Base-by-base conservation (phyloP, 1,140 invertebrate species). In the Drosophila equinoxialis region DNA sequence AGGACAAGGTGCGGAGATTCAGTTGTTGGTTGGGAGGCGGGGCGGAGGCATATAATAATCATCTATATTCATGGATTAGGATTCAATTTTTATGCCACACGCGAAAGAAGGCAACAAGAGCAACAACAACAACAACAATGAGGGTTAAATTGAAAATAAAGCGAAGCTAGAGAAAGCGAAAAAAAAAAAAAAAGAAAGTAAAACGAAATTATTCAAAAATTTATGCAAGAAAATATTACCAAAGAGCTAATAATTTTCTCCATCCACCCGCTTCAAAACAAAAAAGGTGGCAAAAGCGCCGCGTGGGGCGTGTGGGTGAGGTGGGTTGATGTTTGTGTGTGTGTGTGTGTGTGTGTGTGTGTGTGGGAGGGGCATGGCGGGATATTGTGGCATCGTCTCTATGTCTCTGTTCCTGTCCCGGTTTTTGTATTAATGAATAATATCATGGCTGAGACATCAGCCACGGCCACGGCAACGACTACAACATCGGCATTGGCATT, bases 11-110 rank as follows among this genome's bases (percentile, higher is more conserved):
- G 30, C 30, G 30, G 30, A 30, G 30, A 30, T 30, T 30, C 30
- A 30, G 30, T 30, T 30, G 30, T 30, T 30, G 30, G 0, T 10
- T 8, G 14, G 45, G 62, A 30, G 14, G 2, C 42, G 42, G 0
- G 67, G 13, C 7, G 42, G 65, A 64, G 72, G 81, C 72, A 90
- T 90, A 91, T 91, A 91, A 91, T 91, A 91, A 91, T 91, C 90
- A 91, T 91, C 90, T 91, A 91, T 91, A 91, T 91, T 91, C 90
- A 91, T 91, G 90, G 90, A 91, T 91, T 91, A 91, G 90, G 90
- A 91, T 91, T 91, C 90, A 91, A 91, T 91, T 91, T 91, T 91
- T 91, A 87, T 79, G 82, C 85, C 74, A 79, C 81, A 77, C 72
- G 73, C 76, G 65, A 74, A 70, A 76, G 76, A 70, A 62, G 69